Evolutionary conservation across 2,888 invertebrate genomes (phyloP), one percentile per base, ranked within the genome.

Genomic region (Megamerina dolium): DNA sequence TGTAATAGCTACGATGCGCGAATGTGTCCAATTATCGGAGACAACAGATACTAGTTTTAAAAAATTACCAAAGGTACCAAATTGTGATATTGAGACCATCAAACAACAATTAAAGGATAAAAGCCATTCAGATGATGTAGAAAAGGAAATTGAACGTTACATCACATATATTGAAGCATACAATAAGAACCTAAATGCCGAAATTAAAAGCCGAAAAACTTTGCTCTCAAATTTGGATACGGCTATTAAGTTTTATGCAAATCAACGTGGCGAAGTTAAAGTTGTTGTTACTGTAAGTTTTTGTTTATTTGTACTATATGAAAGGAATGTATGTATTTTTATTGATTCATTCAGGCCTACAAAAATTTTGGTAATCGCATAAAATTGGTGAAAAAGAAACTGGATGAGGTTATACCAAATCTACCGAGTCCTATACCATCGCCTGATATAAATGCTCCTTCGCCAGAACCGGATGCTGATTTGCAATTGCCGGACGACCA

Each of bases 211-310:
- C 35, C 77, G 93, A 49, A 83, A 81, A 53, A 77, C 84, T 3
- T 75, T 96, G 36, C 74, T 94, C 40, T 83, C 86, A 5, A 72
- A 87, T 26, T 71, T 95, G 36, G 82, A 85, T 41, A 84, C 87
- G 33, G 88, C 91, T 4, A 85, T 87, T 57, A 81, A 84, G 48
- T 93, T 90, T 71, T 89, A 94, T 66, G 85, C 88, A 30, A 87
- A 85, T 14, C 95, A 96, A 67, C 78, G 87, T 48, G 87, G 88
- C 5, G 96, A 97, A 75, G 95, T 95, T 12, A 93, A 92, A 77
- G 85, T 95, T 49, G 95, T 96, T 19, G 88, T 89, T 46, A 92
- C 89, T 77, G 95, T 94, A 73, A 82, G 87, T 81, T 8, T 20
- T n/a, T 13, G 39, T 16, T 17, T 21, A 23, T 23, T 6, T 8